phyloP scores from a whole-genome alignment of 2,797 vertebrate species.

The Heterohyrax brucei region DNA sequence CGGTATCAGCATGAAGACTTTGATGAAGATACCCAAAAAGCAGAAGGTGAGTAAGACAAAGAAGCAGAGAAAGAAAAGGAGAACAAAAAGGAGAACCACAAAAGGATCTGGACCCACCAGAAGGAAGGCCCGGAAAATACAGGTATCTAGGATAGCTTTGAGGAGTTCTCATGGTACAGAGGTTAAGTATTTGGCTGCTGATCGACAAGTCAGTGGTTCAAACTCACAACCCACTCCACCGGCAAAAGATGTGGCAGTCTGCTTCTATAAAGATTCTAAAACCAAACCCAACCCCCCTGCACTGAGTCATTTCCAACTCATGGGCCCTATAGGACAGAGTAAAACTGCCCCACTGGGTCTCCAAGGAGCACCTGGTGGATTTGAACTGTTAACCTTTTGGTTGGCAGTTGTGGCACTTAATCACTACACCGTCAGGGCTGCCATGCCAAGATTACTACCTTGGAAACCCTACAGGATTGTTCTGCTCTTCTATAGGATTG shows the following conservation, averaged over 20 bases:
- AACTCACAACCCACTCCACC: too few relatives aligned
- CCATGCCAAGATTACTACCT: neutral
- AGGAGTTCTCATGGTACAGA: neutral
- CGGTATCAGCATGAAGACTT: conserved; percentile 64
- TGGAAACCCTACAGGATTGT: neutral
- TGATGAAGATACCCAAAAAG: neutral
- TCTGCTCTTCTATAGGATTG: neutral
- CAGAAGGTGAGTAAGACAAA: neutral
- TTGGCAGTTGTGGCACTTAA: too few relatives aligned
- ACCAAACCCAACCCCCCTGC: too few relatives aligned
- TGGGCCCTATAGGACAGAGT: too few relatives aligned
- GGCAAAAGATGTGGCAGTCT: neutral
- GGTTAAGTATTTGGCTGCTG: too few relatives aligned
- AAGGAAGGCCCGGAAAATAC: neutral
- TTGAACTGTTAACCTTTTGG: too few relatives aligned
- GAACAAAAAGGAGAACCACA: neutral
- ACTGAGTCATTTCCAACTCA: too few relatives aligned
- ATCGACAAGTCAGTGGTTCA: too few relatives aligned
- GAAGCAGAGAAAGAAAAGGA: conserved; percentile 44
- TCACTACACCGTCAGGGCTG: too few relatives aligned
- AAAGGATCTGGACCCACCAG: neutral
- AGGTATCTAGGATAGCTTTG: conserved; percentile 38
- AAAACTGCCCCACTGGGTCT: too few relatives aligned
- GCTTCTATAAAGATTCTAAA: neutral
- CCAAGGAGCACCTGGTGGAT: too few relatives aligned